Base-by-base conservation (phyloP, 1,140 invertebrate genomes). In the Formica selysi region DNA sequence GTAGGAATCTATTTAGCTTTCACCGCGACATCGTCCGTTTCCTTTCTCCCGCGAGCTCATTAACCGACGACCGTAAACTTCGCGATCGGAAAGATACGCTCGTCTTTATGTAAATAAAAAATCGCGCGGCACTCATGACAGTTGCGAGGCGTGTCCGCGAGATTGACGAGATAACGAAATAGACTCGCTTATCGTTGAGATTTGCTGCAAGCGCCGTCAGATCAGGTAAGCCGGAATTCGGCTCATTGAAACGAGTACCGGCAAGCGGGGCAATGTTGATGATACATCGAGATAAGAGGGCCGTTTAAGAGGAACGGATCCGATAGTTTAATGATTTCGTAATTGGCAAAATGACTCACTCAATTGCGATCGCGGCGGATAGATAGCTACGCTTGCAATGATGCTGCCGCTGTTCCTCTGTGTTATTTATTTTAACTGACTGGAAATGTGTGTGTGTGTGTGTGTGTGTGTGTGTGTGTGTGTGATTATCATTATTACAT, bases 11-110 rank as follows among this genome's bases (percentile, higher is more conserved):
- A 38, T 54, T 48, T 57, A 68, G 74, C 87, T 89, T 89, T 89
- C 87, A 74, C 86, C 44, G 48, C 44, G 41, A 11, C 32, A 38
- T 57, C 54, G 44, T 59, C 32, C 57, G 71, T 73, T 80, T 68
- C 62, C 81, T 85, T 89, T 89, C 80, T 88, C 86, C 19, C 19
- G 32, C 19, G 59, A 65, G 80, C 79, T 64, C 76, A 54, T 89
- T 89, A 87, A 59, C 61, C 81, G 36, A 1, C 61, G 44, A 88
- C 59, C 87, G 70, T 48, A 61, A 62, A 68, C 68, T 62, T 57
- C 16, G n/a, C 22, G 54, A 70, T 64, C 29, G 70, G 85, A 84
- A 74, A 87, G 74, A 85, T 85, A 89, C 36, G 74, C 36, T 6
- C 48, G 11, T 29, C 4, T 26, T n/a, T 26, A 64, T 62, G 86